Evolutionary conservation across 2,113 vertebrate genomes (phyloP).

Genomic region (Sorex araneus): DNA sequence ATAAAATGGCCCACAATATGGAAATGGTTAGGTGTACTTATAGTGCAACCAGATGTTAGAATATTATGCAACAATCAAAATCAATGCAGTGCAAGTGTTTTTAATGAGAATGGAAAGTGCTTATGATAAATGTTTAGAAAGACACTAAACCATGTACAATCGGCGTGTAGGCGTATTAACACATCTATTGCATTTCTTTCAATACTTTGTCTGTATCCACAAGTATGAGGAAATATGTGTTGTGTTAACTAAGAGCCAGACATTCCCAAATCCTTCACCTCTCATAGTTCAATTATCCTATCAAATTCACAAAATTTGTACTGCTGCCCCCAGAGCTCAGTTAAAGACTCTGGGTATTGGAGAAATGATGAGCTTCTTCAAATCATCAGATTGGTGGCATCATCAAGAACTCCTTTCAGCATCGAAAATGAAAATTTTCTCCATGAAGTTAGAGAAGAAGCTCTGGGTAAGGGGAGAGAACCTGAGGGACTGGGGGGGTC

Average conservation of each 20-base stretch:
- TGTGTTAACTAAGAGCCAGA: background rate
- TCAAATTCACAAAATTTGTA: background rate
- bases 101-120: constrained; percentile 36
- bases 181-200: background rate
- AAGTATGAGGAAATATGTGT: background rate
- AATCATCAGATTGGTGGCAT: background rate
- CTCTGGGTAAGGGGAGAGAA: background rate
- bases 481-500: background rate
- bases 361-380: background rate
- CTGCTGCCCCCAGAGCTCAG: background rate
- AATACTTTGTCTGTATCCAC: background rate
- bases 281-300: constrained; percentile 23
- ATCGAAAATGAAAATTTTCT: background rate
- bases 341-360: background rate
- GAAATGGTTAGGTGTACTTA: constrained; percentile 56
- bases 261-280: background rate
- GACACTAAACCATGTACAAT: background rate
- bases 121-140: constrained; percentile 48
- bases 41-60: constrained; percentile 61
- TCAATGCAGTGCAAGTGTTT: constrained; percentile 5
- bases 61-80: constrained; percentile 65
- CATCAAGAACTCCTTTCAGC: constrained; percentile 35
- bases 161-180: background rate
- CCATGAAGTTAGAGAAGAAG: background rate
- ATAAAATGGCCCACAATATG: constrained; percentile 11